Evolutionary conservation across 2,797 vertebrate genomes (phyloP).

Genomic region (Trachops cirrhosus): DNA sequence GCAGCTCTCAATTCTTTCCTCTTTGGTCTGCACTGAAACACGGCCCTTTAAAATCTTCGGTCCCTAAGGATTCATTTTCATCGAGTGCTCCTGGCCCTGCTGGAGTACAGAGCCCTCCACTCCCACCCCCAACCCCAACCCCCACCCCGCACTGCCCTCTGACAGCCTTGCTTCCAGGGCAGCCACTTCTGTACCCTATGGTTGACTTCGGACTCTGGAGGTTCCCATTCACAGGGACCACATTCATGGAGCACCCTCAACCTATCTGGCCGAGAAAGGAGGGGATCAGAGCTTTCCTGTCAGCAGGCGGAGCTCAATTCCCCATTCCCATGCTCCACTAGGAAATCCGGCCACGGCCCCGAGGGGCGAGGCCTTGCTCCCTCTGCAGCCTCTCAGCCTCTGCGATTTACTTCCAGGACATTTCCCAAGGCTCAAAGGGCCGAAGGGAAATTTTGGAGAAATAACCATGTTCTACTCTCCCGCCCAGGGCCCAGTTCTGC

Average conservation of each 20-base stretch:
- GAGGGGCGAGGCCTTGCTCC: not conserved
- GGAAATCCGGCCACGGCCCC: fast-evolving
- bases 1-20: not conserved
- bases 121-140: no score
- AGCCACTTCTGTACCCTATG: not conserved
- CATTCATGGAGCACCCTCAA: not conserved
- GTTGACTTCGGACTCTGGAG: not conserved
- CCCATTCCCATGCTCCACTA: not conserved
- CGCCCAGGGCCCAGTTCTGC: not conserved
- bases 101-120: not conserved
- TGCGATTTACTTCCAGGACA: not conserved
- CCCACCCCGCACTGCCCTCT: not conserved
- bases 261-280: not conserved
- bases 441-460: not conserved
- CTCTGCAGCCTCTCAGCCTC: not conserved
- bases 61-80: not conserved
- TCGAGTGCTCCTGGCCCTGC: not conserved
- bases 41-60: not conserved
- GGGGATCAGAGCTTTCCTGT: not conserved
- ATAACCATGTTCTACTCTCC: not conserved
- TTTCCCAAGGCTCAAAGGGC: not conserved
- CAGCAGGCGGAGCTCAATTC: not conserved
- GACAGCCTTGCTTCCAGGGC: not conserved
- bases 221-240: not conserved
- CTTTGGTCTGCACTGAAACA: not conserved